Evolutionary conservation across 2,113 vertebrate genomes (phyloP).

Genomic region (Recurvirostra avosetta): DNA sequence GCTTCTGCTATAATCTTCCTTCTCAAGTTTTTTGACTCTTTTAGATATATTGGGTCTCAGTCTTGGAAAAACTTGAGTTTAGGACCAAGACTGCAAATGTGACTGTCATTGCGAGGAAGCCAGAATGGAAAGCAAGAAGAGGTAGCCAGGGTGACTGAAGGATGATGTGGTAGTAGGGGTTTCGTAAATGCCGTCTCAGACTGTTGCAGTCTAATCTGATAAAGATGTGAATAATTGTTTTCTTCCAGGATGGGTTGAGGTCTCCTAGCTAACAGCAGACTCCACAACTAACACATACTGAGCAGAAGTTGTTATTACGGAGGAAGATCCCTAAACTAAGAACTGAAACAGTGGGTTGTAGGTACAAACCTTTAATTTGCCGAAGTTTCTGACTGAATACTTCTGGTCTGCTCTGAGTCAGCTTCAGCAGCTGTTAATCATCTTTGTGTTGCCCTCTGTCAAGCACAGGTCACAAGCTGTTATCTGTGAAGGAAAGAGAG

Average conservation of each 20-base stretch:
- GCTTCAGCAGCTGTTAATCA: background rate
- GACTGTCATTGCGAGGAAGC: background rate
- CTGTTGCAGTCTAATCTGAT: background rate
- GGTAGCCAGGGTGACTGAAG: background rate
- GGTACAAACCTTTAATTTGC: background rate
- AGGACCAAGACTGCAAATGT: background rate
- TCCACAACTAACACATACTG: background rate
- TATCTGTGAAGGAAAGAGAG: background rate
- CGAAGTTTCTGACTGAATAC: background rate
- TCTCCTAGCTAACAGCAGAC: background rate
- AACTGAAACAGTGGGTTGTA: background rate
- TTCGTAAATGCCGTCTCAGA: background rate
- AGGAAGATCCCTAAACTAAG: background rate
- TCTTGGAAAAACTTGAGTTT: background rate
- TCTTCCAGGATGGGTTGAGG: background rate
- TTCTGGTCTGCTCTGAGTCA: background rate
- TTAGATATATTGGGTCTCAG: background rate
- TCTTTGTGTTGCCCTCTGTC: background rate
- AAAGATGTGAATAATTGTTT: conserved; percentile 11
- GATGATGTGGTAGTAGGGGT: background rate
- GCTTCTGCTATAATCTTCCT: background rate
- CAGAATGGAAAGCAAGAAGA: background rate
- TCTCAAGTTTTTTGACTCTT: background rate
- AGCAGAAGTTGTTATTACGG: background rate
- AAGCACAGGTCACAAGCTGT: background rate